Conservation (phyloP, 1,140 invertebrate species). For the Anastrepha obliqua region DNA sequence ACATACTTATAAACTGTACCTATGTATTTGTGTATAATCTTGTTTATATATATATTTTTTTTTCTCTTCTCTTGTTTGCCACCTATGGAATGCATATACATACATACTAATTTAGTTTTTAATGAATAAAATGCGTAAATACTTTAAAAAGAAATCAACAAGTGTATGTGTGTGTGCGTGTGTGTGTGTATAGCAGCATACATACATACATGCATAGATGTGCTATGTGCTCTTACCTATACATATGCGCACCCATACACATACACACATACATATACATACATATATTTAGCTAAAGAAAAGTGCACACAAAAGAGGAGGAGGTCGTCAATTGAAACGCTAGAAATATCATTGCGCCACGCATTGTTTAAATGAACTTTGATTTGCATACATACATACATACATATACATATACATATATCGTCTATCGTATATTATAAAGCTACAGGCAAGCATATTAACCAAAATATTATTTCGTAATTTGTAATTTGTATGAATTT, state of each 20-base stretch:
- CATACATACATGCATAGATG: neutral
- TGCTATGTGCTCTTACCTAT: neutral
- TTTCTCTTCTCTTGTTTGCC: neutral
- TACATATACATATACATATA: neutral
- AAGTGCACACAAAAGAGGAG: neutral
- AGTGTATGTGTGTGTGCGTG: too few relatives aligned
- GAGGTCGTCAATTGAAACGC: neutral
- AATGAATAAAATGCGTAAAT: neutral
- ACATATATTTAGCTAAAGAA: neutral
- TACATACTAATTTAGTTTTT: neutral
- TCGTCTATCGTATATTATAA: neutral
- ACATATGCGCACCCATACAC: neutral
- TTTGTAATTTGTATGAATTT: slow-evolving; percentile 4
- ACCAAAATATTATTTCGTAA: neutral
- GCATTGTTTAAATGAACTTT: neutral
- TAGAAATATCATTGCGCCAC: neutral
- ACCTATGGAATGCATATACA: neutral
- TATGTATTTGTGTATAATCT: neutral
- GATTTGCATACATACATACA: neutral
- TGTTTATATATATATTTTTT: neutral
- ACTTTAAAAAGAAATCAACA: neutral
- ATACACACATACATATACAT: neutral
- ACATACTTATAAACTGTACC: neutral
- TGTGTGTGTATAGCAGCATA: neutral
- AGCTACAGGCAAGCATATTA: neutral